Percentiles rank a stretch among this genome's conserved stretches.
Conservation (phyloP, 1,140 invertebrate genomes). For the Meteorus sp. region DNA sequence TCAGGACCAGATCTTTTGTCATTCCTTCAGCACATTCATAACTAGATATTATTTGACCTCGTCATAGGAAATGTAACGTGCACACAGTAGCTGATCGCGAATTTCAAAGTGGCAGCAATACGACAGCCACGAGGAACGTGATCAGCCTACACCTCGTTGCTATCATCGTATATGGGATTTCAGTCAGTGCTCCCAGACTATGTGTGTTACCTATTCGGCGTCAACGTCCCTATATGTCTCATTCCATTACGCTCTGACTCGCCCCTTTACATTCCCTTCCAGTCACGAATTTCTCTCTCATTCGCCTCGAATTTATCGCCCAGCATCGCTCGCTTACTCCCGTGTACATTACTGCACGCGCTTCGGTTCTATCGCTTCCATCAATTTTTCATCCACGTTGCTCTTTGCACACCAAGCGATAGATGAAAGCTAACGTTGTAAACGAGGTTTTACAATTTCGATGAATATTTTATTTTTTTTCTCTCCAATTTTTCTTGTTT, state of each 20-base stretch:
- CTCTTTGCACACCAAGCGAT: neutral
- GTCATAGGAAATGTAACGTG: conserved; percentile 11
- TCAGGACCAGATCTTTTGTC: too few relatives aligned
- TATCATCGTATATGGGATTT: conserved; percentile 41
- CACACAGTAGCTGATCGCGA: conserved; percentile 14
- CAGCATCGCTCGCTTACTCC: conserved; percentile 5
- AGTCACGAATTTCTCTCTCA: conserved; percentile 18
- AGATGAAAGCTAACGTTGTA: neutral
- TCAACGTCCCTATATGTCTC: conserved; percentile 24
- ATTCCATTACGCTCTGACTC: too few relatives aligned
- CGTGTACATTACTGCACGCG: neutral
- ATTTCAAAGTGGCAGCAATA: conserved; percentile 15
- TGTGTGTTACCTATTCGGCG: conserved; percentile 30
- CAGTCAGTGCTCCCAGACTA: conserved; percentile 28
- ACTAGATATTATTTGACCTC: neutral
- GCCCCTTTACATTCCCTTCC: conserved; percentile 18
- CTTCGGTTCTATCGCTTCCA: neutral
- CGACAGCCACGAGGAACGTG: conserved; percentile 39
- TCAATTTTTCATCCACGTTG: conserved; percentile 23
- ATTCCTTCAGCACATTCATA: too few relatives aligned
- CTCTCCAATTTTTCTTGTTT: neutral
- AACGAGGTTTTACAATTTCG: neutral
- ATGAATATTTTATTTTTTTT: conserved; percentile 6
- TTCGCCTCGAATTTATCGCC: conserved; percentile 17
- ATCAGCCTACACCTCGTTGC: conserved; percentile 40